Evolutionary conservation across 1,140 invertebrate genomes (phyloP), one percentile per base, ranked within the genome.

Genomic region (Camponotus vicinus): DNA sequence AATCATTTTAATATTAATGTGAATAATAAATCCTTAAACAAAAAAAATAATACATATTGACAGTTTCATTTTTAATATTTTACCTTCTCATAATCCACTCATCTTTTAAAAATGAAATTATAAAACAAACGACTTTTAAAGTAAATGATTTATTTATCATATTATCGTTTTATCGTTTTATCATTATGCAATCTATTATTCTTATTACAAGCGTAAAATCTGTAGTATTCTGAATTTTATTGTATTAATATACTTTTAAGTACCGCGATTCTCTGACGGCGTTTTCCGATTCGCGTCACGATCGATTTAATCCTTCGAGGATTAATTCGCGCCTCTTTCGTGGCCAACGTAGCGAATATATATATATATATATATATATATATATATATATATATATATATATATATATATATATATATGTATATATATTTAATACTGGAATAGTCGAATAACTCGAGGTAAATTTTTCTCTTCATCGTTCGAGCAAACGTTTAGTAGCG

Each of bases 401-500:
- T n/a, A n/a, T n/a, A n/a, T n/a, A n/a, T n/a, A n/a, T 87, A 76
- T 76, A 52, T 52, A 52, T 52, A 52, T 52, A 52, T 69, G 70
- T 75, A 71, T 87, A 63, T 67, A 64, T 87, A 76, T 77, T 84
- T 52, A 69, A 85, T 73, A 64, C 52, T 34, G n/a, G 21, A 4
- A 63, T 11, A 32, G 66, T 55, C 21, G 21, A 45, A 52, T 78
- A 66, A 9, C 73, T 45, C 57, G 21, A 61, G 11, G 52, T 73
- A 37, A 55, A 61, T 73, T 87, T 87, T 86, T 70, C 59, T 64
- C 9, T n/a, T 49, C 21, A 27, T 82, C 57, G 76, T 59, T 75
- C 63, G 27, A 86, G 42, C 63, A 85, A 91, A 88, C 84, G 59
- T 88, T 92, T 79, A 76, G 40, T 86, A 66, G 66, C 82, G 71